Conservation (phyloP, 2,888 invertebrate genomes). For the Carcina quercana region DNA sequence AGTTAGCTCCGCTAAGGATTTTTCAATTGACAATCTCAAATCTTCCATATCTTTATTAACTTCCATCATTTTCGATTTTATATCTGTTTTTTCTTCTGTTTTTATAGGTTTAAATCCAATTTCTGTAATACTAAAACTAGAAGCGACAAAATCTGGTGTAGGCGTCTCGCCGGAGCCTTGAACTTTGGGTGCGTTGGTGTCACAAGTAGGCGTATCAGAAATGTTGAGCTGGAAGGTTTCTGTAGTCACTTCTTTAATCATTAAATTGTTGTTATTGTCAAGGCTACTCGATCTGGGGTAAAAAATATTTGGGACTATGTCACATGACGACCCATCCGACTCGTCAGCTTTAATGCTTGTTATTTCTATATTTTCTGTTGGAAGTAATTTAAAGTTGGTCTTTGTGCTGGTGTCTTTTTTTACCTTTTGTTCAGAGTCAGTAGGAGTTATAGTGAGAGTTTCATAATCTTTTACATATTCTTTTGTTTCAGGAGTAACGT, state of each 20-base stretch:
- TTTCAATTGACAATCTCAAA: conserved; percentile 54
- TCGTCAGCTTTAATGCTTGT: conserved; percentile 29
- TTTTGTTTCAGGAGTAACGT: not conserved
- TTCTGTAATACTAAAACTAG: conserved; percentile 23
- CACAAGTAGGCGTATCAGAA: conserved; percentile 22
- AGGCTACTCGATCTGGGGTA: conserved; percentile 46
- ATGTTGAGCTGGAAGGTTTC: conserved; percentile 27
- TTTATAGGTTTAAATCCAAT: conserved; percentile 8
- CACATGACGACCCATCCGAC: conserved; percentile 28
- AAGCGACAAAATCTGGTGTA: conserved; percentile 23
- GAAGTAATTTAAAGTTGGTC: conserved; percentile 12
- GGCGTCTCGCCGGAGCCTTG: conserved; percentile 39
- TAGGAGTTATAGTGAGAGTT: not conserved
- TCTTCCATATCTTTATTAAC: conserved; percentile 65
- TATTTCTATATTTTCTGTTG: conserved; percentile 26
- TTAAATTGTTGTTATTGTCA: conserved; percentile 47
- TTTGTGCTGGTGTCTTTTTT: conserved; percentile 8
- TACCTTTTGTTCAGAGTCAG: not conserved
- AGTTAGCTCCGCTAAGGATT: conserved; percentile 55
- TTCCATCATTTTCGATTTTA: conserved; percentile 62
- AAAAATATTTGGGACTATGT: conserved; percentile 45
- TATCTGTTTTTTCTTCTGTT: conserved; percentile 43
- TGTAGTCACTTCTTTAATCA: conserved; percentile 44
- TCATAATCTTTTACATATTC: not conserved
- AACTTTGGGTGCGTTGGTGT: conserved; percentile 31